These are phyloP conservation scores for Nyctalus aviator DNA, from an alignment of 2,797 vertebrate species.

Conservation along the genomic window DNA sequence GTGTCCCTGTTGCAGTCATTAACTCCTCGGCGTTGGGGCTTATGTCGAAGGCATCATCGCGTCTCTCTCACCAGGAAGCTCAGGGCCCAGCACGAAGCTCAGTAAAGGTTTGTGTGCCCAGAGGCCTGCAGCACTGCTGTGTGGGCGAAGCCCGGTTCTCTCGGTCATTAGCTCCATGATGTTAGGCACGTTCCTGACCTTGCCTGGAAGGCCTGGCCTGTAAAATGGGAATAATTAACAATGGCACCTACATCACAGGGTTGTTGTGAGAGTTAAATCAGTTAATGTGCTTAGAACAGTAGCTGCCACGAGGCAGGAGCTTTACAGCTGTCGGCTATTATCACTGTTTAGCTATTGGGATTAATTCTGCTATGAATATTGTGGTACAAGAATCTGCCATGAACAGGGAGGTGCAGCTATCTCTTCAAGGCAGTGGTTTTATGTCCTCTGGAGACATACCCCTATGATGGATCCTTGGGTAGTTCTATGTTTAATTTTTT, in stretches of 20 bases:
- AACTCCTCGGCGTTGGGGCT: not conserved
- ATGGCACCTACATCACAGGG: not conserved
- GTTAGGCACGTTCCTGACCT: not conserved
- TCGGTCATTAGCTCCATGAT: not conserved
- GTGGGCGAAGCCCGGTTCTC: not conserved
- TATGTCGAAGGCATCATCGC: not conserved
- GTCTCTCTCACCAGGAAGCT: not conserved
- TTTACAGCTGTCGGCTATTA: not conserved
- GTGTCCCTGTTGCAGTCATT: too few relatives aligned
- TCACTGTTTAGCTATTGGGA: not conserved
- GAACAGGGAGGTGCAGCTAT: not conserved
- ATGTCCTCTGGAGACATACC: too few relatives aligned
- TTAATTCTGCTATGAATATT: not conserved
- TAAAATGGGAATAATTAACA: slow-evolving; percentile 34
- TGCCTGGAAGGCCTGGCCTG: not conserved
- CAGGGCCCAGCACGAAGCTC: not conserved
- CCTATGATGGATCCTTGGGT: not conserved
- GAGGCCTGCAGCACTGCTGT: not conserved
- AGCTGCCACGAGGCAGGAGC: not conserved
- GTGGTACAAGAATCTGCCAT: not conserved
- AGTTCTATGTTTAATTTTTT: not conserved
- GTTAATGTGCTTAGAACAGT: not conserved
- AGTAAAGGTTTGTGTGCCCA: not conserved
- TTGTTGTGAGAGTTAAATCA: slow-evolving; percentile 41
- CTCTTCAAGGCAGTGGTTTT: not conserved